Base-by-base conservation (phyloP, 2,797 vertebrate species). In the Oreochromis grahami region DNA sequence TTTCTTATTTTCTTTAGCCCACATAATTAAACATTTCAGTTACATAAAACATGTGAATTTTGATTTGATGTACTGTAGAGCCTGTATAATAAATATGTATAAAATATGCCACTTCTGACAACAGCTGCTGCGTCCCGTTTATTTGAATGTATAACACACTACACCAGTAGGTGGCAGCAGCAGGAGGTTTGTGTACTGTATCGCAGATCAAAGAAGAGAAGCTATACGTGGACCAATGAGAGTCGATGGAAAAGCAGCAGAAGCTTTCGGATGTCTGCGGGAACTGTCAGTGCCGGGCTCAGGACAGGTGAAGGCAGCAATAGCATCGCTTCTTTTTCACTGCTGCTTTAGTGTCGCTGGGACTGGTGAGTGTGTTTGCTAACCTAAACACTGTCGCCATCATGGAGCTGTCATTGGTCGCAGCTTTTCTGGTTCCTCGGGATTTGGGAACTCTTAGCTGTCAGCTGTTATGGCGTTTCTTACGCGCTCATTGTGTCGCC, bases 191-290 rank as follows among this genome's bases (percentile, higher is more conserved):
- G 68, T 19, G 24, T 4, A 21, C 1, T 21, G n/a, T 14, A 5
- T 9, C 5, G 3, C 38, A 12, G 24, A 0, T 1, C 5, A 41
- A 63, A 36, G 83, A 84, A 76, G 26, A 45, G 1, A 1, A 1
- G 26, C 5, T 12, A 43, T 4, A 90, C 87, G 88, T 90, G 87
- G 85, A 83, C 87, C 86, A 91, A 87, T 87, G 43, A 83, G 41
- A 50, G 29, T 1, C 0, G 2, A 74, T 3, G 2, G 1, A 2
- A 11, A 19, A 0, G 41, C 14, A 3, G 70, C 36, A 4, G 43
- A n/a, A 14, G 8, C 4, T 4, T 24, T 21, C 12, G 34, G 45
- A 43, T n/a, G 26, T 38, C 2, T n/a, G 52, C 48, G 63, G 79
- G 51, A 52, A 17, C 4, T 13, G 43, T 50, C 4, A 6, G 52